Evolutionary conservation across 1,140 invertebrate species (phyloP).

Genomic region (Hyles vespertilio): DNA sequence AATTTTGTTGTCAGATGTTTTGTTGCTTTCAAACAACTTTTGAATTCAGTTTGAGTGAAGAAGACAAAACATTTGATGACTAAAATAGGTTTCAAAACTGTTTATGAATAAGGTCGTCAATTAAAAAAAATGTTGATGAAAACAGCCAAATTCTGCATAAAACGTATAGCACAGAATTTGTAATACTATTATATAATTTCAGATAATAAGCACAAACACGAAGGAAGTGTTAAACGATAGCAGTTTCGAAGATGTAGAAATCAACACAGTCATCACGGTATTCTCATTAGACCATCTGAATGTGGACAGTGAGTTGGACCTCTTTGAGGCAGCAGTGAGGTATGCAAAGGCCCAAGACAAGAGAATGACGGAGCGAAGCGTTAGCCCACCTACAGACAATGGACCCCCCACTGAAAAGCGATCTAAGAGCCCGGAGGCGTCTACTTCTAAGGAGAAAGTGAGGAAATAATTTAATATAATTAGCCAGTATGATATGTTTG

Average conservation of each 20-base stretch:
- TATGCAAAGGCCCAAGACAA: conserved; percentile 77
- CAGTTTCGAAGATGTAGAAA: conserved; percentile 85
- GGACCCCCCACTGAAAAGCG: conserved; percentile 28
- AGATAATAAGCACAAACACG: conserved; percentile 86
- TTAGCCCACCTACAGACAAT: conserved; percentile 34
- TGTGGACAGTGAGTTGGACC: conserved; percentile 83
- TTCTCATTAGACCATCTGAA: conserved; percentile 84
- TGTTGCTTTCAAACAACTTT: too few species aligned
- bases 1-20: too few species aligned
- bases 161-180: too few species aligned
- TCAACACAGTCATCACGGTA: conserved; percentile 83
- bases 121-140: too few species aligned
- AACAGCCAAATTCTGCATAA: too few species aligned
- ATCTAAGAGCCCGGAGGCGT: conserved; percentile 46
- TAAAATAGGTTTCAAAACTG: too few species aligned
- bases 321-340: conserved; percentile 83
- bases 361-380: conserved; percentile 39
- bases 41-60: too few species aligned
- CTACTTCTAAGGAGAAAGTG: conserved; percentile 55
- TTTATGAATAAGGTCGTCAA: too few species aligned
- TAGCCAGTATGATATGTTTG: too few species aligned
- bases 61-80: too few species aligned
- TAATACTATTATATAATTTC: conserved; percentile 8
- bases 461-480: conserved; percentile 1
- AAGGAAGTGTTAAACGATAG: conserved; percentile 83